A percentile compares a stretch with the other conserved stretches of the same genome.
phyloP scores from a whole-genome alignment of 2,113 vertebrate species.

The Micromys minutus region DNA sequence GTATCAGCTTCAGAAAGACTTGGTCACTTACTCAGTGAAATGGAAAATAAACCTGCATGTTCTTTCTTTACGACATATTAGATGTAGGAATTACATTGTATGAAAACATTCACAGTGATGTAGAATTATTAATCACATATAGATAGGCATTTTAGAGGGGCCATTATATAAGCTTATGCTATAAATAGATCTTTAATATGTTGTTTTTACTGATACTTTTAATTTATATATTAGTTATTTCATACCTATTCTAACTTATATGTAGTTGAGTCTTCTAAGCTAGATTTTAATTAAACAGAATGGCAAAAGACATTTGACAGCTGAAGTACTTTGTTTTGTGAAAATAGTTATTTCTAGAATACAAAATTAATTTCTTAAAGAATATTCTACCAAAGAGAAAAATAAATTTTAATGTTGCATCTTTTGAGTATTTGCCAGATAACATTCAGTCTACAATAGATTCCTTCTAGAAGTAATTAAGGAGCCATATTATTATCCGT shows the following conservation, averaged over 20 bases:
- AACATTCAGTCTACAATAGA: conserved; percentile 63
- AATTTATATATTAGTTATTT: conserved; percentile 65
- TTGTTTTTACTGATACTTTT: conserved; percentile 46
- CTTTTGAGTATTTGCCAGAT: conserved; percentile 71
- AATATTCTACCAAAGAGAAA: conserved; percentile 63
- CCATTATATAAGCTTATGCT: neutral
- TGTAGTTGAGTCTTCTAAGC: conserved; percentile 51
- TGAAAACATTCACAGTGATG: conserved; percentile 3
- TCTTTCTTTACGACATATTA: conserved; percentile 35
- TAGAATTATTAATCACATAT: neutral
- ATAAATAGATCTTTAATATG: conserved; percentile 18
- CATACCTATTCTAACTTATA: conserved; percentile 41
- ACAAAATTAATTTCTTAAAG: conserved; percentile 77
- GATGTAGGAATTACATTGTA: neutral
- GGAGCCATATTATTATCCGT: conserved; percentile 77
- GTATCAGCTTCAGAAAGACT: neutral
- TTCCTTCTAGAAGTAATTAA: conserved; percentile 78
- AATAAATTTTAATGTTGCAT: conserved; percentile 60
- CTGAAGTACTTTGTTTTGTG: conserved; percentile 59
- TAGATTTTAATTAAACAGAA: conserved; percentile 76
- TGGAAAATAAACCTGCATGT: neutral
- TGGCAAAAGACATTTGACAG: conserved; percentile 49
- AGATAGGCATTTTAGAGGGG: conserved; percentile 7
- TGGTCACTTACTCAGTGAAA: neutral
- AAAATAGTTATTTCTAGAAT: conserved; percentile 57